These are phyloP conservation scores for Parambassis ranga DNA, from an alignment of 2,797 vertebrate species.

Conservation along the genomic window DNA sequence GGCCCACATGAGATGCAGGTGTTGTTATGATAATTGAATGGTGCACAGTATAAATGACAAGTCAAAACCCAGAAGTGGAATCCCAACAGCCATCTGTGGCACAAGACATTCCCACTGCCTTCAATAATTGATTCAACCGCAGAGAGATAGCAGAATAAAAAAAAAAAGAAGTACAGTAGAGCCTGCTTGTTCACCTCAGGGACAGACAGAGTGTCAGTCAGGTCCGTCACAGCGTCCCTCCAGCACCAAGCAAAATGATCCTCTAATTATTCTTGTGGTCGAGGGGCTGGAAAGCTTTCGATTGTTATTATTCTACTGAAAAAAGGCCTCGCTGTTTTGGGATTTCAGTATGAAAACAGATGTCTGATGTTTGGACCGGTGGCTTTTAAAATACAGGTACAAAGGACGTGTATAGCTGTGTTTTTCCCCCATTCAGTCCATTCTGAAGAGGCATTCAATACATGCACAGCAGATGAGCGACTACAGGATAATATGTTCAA, in stretches of 20 bases:
- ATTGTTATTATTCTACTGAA: conserved; percentile 36
- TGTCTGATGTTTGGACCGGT: too few relatives aligned
- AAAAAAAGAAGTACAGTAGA: background rate
- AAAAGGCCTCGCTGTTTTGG: conserved; percentile 6
- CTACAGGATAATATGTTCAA: too few relatives aligned
- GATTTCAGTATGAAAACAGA: background rate
- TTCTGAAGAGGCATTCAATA: too few relatives aligned
- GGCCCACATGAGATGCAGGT: conserved; percentile 2
- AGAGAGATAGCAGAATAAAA: background rate
- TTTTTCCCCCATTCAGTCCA: too few relatives aligned
- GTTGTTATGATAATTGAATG: conserved; percentile 32
- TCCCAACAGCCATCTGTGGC: background rate
- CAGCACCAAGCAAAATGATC: conserved; percentile 11
- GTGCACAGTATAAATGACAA: conserved; percentile 10
- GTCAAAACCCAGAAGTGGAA: conserved; percentile 8
- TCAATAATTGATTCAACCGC: conserved; percentile 22
- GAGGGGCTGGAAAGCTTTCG: conserved; percentile 7
- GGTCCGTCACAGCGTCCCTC: background rate
- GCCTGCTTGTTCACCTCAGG: conserved; percentile 19
- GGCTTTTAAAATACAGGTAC: too few relatives aligned
- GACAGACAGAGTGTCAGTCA: background rate
- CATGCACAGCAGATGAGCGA: too few relatives aligned
- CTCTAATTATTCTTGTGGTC: conserved; percentile 37
- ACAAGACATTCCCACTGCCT: conserved; percentile 7
- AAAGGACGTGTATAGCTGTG: too few relatives aligned